A percentile compares a stretch with the other conserved stretches of the same genome.
Conservation (phyloP, 1,140 invertebrate genomes). For the Leptopilina clavipes region DNA sequence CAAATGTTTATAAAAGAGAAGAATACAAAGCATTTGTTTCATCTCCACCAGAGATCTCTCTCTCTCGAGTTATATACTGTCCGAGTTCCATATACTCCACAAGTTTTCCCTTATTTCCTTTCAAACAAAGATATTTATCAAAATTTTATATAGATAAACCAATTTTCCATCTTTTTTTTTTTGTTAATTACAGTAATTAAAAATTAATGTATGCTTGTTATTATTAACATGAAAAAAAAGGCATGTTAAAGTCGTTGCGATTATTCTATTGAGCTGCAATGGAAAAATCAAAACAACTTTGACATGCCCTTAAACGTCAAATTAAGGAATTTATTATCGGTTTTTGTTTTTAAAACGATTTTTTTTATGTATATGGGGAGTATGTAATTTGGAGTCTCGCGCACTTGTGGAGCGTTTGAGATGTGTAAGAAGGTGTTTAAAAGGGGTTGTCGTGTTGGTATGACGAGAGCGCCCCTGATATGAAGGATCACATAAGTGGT, state of each 20-base stretch:
- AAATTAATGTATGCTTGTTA: no score
- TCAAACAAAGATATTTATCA: no score
- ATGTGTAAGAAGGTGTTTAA: slow-evolving; percentile 45
- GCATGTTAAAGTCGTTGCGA: no score
- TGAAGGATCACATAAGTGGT: slow-evolving; percentile 55
- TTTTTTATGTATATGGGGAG: slow-evolving; percentile 6
- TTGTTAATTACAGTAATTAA: no score
- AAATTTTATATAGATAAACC: no score
- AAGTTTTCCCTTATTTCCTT: not conserved
- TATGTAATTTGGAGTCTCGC: slow-evolving; percentile 35
- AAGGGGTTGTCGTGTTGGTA: slow-evolving; percentile 44
- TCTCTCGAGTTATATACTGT: not conserved
- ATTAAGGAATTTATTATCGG: no score
- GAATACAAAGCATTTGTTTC: slow-evolving; percentile 29
- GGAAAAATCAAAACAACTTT: no score
- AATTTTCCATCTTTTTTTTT: no score
- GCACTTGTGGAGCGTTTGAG: not conserved
- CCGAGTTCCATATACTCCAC: slow-evolving; percentile 5
- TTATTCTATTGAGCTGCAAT: no score
- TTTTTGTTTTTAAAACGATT: no score
- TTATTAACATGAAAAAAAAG: no score
- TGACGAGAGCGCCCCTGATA: slow-evolving; percentile 45
- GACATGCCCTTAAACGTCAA: no score
- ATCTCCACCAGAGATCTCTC: not conserved
- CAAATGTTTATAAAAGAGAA: slow-evolving; percentile 28